These are phyloP conservation scores for Manacus vitellinus DNA, from an alignment of 2,113 vertebrate genomes.

Conservation along the genomic window DNA sequence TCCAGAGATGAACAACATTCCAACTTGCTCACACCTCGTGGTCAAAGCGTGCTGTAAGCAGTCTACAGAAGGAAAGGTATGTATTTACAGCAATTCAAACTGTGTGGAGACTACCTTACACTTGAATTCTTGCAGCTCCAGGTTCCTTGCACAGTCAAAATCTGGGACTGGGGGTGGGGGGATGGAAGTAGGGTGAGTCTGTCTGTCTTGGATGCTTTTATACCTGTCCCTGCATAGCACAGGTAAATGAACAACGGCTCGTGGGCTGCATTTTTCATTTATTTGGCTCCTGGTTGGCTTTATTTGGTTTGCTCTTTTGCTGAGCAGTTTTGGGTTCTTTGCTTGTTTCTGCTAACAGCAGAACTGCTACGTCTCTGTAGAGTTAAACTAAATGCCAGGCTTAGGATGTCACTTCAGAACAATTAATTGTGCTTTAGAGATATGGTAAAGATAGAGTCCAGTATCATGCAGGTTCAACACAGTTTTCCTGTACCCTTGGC, in stretches of 20 bases:
- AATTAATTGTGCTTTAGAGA: not conserved
- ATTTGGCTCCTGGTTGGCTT: not conserved
- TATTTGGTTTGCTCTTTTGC: not conserved
- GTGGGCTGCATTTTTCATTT: not conserved
- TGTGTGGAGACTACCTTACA: fast-evolving
- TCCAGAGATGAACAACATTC: not conserved
- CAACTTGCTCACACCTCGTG: not conserved
- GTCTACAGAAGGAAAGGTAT: not conserved
- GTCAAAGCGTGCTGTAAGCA: not conserved
- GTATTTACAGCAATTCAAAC: not conserved
- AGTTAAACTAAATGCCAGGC: not conserved
- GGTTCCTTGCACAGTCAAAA: not conserved
- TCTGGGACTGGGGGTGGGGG: fast-evolving
- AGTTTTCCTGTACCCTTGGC: fast-evolving
- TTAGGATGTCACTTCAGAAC: not conserved
- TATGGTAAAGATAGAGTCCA: not conserved
- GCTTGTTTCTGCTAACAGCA: not conserved
- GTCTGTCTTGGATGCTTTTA: not conserved
- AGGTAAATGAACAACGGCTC: not conserved
- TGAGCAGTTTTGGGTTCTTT: not conserved
- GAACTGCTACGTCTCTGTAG: fast-evolving
- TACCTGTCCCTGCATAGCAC: not conserved
- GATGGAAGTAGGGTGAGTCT: not conserved
- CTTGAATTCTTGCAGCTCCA: not conserved
- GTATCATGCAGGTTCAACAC: not conserved